These are phyloP conservation scores for Cephalotes varians DNA, from an alignment of 2,888 invertebrate genomes.

Conservation along the genomic window DNA sequence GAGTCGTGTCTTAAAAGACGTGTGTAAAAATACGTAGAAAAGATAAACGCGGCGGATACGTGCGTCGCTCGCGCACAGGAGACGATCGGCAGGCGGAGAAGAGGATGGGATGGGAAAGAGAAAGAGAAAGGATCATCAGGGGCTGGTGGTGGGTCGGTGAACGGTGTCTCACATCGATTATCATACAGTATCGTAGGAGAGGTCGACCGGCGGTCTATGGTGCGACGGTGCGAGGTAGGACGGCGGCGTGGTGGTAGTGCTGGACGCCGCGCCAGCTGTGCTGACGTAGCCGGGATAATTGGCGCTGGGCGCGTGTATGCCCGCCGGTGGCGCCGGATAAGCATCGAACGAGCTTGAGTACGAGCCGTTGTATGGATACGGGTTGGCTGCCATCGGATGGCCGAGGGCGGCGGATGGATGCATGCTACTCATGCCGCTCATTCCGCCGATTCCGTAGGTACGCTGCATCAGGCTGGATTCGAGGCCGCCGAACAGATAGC, in stretches of 20 bases:
- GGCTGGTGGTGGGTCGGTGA: conserved; percentile 20
- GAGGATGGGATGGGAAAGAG: not conserved
- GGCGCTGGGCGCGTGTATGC: conserved; percentile 90
- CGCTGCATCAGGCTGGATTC: conserved; percentile 84
- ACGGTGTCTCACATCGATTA: conserved; percentile 80
- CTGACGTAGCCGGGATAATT: conserved; percentile 88
- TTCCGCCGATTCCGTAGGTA: conserved; percentile 82
- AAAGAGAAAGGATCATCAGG: not conserved
- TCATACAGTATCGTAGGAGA: conserved; percentile 85
- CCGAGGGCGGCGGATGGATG: conserved; percentile 76
- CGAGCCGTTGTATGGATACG: conserved; percentile 83
- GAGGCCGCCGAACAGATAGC: conserved; percentile 83
- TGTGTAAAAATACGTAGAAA: conserved; percentile 84
- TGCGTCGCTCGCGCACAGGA: conserved; percentile 59
- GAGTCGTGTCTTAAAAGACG: conserved; percentile 66
- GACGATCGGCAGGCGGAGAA: conserved; percentile 36
- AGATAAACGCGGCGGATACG: conserved; percentile 72
- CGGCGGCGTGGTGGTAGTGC: conserved; percentile 79
- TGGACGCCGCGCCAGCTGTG: conserved; percentile 76
- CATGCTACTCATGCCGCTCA: conserved; percentile 82
- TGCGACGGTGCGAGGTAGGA: conserved; percentile 82
- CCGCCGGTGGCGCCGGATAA: conserved; percentile 87
- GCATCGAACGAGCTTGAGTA: conserved; percentile 85
- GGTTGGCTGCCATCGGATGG: conserved; percentile 74
- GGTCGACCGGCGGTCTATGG: conserved; percentile 84